Evolutionary conservation across 2,113 vertebrate genomes (phyloP), one percentile per base, ranked within the genome.

Genomic region (Neolamprologus longior): DNA sequence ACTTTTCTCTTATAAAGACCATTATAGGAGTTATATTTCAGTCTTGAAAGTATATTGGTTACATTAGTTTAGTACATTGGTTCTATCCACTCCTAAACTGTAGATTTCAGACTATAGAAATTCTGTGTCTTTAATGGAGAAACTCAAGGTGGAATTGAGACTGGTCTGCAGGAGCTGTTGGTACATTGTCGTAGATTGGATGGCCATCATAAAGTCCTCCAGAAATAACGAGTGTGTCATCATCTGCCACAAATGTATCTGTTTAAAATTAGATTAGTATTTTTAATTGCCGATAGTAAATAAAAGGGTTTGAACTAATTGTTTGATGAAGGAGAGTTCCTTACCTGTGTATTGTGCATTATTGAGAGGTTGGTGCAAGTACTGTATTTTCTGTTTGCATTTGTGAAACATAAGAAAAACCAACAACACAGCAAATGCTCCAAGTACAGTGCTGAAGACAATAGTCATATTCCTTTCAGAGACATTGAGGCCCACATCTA

Each of bases 121-220:
- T 53, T 82, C 55, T 91, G 66, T 55, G 80, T 83, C 84, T 85
- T 86, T 93, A 94, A 42, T 88, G 85, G 87, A 96, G 82, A 79
- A 97, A 96, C 86, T 96, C 93, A 4, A 97, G 91, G 42, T 89
- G 92, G 80, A 97, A 94, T 31, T 94, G 93, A 47, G 92, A 88
- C 66, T 82, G 89, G 19, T 94, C 84, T 9, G 28, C 81, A 19
- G 84, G 47, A 57, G 3, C 7, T 84, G 88, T 50, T 45, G 94
- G 91, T 52, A 90, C 28, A 5, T 94, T 91, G 73, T 95, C 90
- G 3, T 92, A 90, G 80, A 94, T 91, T 3, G 89, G 87, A 90
- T 95, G 92, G 76, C 89, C 95, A 66, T 97, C 94, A 55, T 97
- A 96, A 61, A 97, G 95, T 84, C 95, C 96, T 92, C 96, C 95